Base-by-base conservation (phyloP, 2,113 vertebrate genomes). In the Montifringilla adamsi region DNA sequence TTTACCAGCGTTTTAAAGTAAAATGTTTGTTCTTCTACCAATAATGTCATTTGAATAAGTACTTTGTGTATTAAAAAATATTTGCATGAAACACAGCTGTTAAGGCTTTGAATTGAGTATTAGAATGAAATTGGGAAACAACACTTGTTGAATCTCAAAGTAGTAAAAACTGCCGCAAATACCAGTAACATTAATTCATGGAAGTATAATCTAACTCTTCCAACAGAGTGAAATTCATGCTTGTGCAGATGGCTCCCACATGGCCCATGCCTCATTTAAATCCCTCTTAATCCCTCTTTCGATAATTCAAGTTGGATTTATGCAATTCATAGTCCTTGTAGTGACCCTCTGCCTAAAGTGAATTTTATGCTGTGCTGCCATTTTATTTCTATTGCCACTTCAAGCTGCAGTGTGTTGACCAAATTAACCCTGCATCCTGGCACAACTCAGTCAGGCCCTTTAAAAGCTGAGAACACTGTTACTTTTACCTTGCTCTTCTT, bases 401-500 rank as follows among this genome's bases (percentile, higher is more conserved):
- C 50, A 56, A 52, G 28, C 37, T 91, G 56, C 18, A 18, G 19
- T 21, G 16, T 76, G 35, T 79, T 59, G 58, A 69, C 64, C 35
- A 87, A 82, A 82, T 44, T 66, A 37, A 81, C 47, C 16, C 35
- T 16, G 24, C 9, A 84, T 78, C 64, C 23, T 28, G 13, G 16
- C 55, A 56, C 58, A 82, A 77, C 62, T 33, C 60, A 44, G 27
- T 31, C 15, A 62, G 28, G 8, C 27, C 67, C n/a, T 74, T 20
- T 53, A 27, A 28, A 33, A 88, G 27, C 33, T 49, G 39, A 6
- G 37, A 23, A 31, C 44, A 4, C 6, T 1, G 2, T 13, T 70
- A 63, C 27, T 56, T 62, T 82, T 98, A 99, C 99, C 98, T 99
- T 99, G 96, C 93, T 98, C 97, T 98, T 99, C 98, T 97, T 99